These are phyloP conservation scores for Dromius quadrimaculatus DNA, from an alignment of 2,888 invertebrate species.

Conservation along the genomic window DNA sequence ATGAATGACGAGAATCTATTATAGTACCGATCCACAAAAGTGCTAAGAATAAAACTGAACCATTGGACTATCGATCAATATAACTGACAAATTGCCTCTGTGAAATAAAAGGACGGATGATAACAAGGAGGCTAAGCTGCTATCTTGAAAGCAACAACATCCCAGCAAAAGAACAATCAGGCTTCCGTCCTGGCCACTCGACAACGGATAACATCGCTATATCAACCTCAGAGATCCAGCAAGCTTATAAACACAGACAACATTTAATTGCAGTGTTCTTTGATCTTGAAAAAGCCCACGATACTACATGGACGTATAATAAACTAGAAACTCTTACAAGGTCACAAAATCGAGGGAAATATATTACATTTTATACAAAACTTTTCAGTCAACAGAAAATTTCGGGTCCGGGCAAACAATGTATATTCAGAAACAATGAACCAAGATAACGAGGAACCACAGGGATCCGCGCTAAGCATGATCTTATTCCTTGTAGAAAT, in stretches of 20 bases:
- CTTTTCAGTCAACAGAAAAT: slow-evolving; percentile 4
- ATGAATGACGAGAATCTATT: not conserved
- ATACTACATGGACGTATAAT: slow-evolving; percentile 1
- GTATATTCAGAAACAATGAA: not conserved
- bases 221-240: slow-evolving; percentile 3
- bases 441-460: not conserved
- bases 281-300: slow-evolving; percentile 12
- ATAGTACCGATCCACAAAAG: slow-evolving; percentile 10
- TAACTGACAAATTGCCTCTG: not conserved
- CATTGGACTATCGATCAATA: slow-evolving; percentile 8
- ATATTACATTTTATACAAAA: not conserved
- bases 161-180: not conserved
- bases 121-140: slow-evolving; percentile 5
- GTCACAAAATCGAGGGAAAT: not conserved
- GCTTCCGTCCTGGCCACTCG: not conserved
- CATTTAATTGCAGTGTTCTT: not conserved
- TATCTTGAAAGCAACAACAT: slow-evolving; percentile 5
- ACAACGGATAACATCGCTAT: not conserved
- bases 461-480: not conserved
- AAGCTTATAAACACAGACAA: not conserved
- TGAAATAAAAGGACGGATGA: not conserved
- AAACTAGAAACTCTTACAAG: not conserved
- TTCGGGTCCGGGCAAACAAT: slow-evolving; percentile 2
- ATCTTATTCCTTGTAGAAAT: not conserved
- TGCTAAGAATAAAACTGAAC: not conserved